These are phyloP conservation scores for Thaumatotibia leucotreta DNA, from an alignment of 1,140 invertebrate genomes.

Conservation along the genomic window DNA sequence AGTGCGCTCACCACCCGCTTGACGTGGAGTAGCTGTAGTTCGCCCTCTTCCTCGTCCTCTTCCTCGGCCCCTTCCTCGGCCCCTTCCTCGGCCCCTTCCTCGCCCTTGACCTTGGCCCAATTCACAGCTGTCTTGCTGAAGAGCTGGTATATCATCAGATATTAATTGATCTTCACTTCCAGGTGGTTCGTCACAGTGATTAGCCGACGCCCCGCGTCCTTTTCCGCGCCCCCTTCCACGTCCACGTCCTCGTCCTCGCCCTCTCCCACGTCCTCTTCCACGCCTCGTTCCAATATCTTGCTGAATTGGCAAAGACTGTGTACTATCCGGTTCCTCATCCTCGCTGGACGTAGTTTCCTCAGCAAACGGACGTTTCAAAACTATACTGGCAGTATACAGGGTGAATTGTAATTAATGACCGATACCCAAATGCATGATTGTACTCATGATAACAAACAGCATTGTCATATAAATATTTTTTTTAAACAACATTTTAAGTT, in stretches of 20 bases:
- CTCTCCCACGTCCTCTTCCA: not conserved
- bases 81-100: not conserved
- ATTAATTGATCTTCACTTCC: not conserved
- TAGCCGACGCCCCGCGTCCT: not conserved
- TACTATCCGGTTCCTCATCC: not conserved
- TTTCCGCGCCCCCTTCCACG: not conserved
- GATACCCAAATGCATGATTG: no score
- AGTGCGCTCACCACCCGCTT: no score
- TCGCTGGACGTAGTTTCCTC: not conserved
- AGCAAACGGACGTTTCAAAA: not conserved
- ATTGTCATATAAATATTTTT: no score
- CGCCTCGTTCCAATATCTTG: no score
- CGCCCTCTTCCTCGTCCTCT: no score
- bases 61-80: no score
- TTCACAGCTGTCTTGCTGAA: not conserved
- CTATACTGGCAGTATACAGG: not conserved
- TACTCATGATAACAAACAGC: no score
- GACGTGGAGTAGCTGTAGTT: no score
- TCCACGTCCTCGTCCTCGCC: not conserved
- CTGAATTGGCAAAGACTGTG: not conserved
- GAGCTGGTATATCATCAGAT: no score
- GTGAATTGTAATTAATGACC: no score
- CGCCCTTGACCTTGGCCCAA: not conserved
- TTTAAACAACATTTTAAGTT: no score
- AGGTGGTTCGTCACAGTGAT: not conserved